Evolutionary conservation across 1,140 invertebrate genomes (phyloP).

Genomic region (Brachionus rotundiformis): DNA sequence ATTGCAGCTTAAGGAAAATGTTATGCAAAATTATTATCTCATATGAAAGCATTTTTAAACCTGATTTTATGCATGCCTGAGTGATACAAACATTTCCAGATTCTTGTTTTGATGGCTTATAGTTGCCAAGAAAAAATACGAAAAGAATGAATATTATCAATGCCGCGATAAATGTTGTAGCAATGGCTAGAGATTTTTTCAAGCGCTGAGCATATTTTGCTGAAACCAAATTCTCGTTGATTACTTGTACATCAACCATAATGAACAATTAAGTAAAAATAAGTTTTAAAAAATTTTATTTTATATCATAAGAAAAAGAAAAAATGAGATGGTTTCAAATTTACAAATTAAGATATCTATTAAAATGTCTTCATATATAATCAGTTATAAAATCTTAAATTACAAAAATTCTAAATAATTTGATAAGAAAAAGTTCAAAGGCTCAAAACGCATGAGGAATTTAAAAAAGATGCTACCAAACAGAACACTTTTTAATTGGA

Average conservation of each 20-base stretch:
- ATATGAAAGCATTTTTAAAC: not conserved
- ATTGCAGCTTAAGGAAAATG: not conserved
- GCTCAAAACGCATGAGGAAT: not conserved
- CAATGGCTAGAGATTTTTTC: not conserved
- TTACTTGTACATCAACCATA: constrained; percentile 6
- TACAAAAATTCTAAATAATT: constrained; percentile 3
- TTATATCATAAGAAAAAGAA: not conserved
- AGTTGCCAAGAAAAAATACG: not conserved
- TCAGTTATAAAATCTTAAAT: constrained; percentile 5
- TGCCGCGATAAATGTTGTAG: not conserved
- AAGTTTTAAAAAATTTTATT: not conserved
- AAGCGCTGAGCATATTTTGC: constrained; percentile 29
- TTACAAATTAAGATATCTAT: constrained; percentile 29
- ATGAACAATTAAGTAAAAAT: not conserved
- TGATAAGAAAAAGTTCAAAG: constrained; percentile 13
- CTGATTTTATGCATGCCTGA: constrained; percentile 35
- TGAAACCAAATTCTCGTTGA: not conserved
- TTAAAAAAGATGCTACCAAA: constrained; percentile 48
- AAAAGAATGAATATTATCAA: not conserved
- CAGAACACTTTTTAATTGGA: constrained; percentile 48
- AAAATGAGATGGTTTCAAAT: constrained; percentile 16
- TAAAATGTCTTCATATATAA: not conserved
- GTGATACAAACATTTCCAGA: not conserved
- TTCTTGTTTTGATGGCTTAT: not conserved
- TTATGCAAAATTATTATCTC: not conserved